Percentiles rank a stretch among this genome's conserved stretches.
Conservation (phyloP, 2,113 vertebrate genomes). For the Peromyscus maniculatus region DNA sequence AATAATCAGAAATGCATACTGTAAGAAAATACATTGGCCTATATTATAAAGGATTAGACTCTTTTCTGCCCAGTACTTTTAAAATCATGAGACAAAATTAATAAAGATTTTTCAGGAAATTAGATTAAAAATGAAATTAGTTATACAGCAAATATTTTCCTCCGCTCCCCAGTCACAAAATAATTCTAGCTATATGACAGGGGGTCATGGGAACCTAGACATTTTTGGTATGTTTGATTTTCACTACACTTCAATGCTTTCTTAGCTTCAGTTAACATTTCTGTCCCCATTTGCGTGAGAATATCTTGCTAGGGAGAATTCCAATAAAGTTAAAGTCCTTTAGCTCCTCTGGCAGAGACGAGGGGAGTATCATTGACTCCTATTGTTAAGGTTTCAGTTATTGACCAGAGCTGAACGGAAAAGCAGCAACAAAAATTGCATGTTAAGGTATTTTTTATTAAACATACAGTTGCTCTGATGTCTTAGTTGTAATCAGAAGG, state of each 20-base stretch:
- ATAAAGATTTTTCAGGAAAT: constrained; percentile 50
- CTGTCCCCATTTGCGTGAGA: constrained; percentile 67
- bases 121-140: not conserved
- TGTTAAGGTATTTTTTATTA: constrained; percentile 64
- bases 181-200: constrained; percentile 47
- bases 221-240: not conserved
- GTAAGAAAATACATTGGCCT: constrained; percentile 40
- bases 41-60: constrained; percentile 63
- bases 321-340: constrained; percentile 58
- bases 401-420: constrained; percentile 10
- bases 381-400: constrained; percentile 43
- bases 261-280: constrained; percentile 75
- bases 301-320: constrained; percentile 80
- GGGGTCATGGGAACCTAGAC: not conserved
- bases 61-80: constrained; percentile 36
- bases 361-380: constrained; percentile 32
- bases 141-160: not conserved
- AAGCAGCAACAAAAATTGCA: not conserved
- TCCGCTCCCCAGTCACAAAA: constrained; percentile 33
- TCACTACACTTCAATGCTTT: not conserved
- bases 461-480: constrained; percentile 8
- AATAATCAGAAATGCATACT: constrained; percentile 47
- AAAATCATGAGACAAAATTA: constrained; percentile 43
- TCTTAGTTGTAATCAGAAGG: constrained; percentile 33
- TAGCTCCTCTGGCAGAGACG: constrained; percentile 73